Conservation (phyloP, 2,888 invertebrate genomes). For the Vesta saturnalis region DNA sequence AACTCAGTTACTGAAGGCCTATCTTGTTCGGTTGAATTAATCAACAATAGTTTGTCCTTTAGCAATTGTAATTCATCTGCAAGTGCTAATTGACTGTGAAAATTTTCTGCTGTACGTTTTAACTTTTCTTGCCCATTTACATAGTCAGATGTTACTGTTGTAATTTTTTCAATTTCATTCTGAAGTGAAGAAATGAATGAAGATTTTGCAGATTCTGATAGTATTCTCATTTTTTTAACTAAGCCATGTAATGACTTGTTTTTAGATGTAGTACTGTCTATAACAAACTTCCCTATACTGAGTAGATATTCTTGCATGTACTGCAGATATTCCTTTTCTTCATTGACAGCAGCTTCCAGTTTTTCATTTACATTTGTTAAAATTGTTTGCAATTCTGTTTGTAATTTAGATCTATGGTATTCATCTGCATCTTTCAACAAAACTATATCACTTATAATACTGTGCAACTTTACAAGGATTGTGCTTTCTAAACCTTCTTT, state of each 20-base stretch:
- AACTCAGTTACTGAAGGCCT: neutral
- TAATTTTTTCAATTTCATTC: neutral
- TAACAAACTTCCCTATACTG: too few species aligned
- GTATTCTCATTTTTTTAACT: neutral
- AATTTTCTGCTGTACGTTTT: too few species aligned
- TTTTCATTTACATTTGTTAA: neutral
- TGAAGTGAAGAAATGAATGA: neutral
- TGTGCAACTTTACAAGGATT: neutral
- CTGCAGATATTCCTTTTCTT: neutral
- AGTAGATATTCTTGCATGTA: neutral
- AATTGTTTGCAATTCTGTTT: neutral
- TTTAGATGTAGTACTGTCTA: neutral
- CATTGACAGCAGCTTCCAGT: neutral
- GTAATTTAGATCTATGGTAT: neutral
- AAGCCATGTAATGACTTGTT: neutral
- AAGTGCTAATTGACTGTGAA: neutral
- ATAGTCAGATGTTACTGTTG: neutral
- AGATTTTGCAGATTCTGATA: neutral
- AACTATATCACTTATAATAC: neutral
- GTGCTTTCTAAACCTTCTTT: conserved; percentile 3
- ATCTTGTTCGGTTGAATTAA: neutral
- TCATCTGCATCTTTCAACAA: neutral
- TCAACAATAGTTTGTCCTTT: neutral
- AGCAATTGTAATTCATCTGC: neutral
- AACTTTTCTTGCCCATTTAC: too few species aligned